Percentiles rank a stretch among this genome's conserved stretches.
Evolutionary conservation across 2,797 vertebrate species (phyloP).

Genomic region (Anas bahamensis): DNA sequence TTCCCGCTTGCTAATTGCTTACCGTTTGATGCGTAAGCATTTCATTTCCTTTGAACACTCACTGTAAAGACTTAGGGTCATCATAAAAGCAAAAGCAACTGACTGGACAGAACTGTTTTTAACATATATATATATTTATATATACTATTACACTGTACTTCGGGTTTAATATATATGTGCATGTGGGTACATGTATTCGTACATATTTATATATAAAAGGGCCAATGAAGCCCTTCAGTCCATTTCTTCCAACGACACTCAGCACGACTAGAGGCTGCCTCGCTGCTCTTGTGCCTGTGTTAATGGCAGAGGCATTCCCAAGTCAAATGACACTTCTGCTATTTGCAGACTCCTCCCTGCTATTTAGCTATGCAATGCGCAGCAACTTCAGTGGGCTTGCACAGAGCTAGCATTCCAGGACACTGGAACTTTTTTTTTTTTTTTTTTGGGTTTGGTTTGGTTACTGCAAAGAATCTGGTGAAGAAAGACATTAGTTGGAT

Average conservation of each 20-base stretch:
- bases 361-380: neutral
- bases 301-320: neutral
- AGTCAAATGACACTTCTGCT: neutral
- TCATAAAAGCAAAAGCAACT: neutral
- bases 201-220: neutral
- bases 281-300: neutral
- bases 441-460: neutral
- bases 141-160: neutral
- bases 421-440: neutral
- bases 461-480: neutral
- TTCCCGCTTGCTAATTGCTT: neutral
- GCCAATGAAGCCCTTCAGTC: neutral
- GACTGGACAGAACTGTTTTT: neutral
- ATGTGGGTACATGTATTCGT: neutral
- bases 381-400: neutral
- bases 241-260: neutral
- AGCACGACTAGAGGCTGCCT: neutral
- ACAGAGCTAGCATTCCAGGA: neutral
- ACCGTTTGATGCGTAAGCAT: neutral
- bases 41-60: neutral
- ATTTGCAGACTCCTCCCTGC: neutral
- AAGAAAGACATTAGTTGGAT: neutral
- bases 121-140: neutral
- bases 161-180: neutral
- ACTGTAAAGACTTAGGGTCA: neutral